A percentile compares a stretch with the other conserved stretches of the same genome.
phyloP scores from a whole-genome alignment of 1,140 invertebrate species.

The honey bee (Apis mellifera) region DNA sequence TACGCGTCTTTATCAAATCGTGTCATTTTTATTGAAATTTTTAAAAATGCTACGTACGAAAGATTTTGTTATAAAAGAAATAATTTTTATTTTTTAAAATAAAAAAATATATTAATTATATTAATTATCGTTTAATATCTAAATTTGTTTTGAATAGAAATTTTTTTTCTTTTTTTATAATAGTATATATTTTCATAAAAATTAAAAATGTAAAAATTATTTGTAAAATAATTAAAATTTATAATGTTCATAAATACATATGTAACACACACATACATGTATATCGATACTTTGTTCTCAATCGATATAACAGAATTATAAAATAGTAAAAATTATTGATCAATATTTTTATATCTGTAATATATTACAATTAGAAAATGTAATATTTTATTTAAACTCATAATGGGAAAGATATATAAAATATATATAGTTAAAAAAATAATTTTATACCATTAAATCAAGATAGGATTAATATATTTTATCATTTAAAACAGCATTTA shows the following conservation, averaged over 20 bases:
- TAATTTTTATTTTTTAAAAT: not conserved
- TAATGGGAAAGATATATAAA: not conserved
- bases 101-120: not conserved
- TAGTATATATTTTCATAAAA: not conserved
- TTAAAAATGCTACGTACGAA: not conserved
- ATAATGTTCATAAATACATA: not conserved
- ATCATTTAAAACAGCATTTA: not conserved
- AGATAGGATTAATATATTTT: not conserved
- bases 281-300: constrained; percentile 7
- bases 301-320: constrained; percentile 29
- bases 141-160: not conserved
- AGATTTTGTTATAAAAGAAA: not conserved
- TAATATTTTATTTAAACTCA: not conserved
- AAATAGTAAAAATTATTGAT: not conserved
- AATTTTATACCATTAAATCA: not conserved
- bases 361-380: not conserved
- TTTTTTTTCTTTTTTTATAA: not conserved
- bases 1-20: constrained; percentile 60
- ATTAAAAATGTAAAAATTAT: not conserved
- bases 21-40: constrained; percentile 55
- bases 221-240: not conserved
- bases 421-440: not conserved
- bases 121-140: not conserved
- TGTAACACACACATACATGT: too few species aligned
- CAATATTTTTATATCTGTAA: not conserved